These are phyloP conservation scores for Scolanthus callimorphus DNA, from an alignment of 92 coral and sea anemone species.

Conservation along the genomic window DNA sequence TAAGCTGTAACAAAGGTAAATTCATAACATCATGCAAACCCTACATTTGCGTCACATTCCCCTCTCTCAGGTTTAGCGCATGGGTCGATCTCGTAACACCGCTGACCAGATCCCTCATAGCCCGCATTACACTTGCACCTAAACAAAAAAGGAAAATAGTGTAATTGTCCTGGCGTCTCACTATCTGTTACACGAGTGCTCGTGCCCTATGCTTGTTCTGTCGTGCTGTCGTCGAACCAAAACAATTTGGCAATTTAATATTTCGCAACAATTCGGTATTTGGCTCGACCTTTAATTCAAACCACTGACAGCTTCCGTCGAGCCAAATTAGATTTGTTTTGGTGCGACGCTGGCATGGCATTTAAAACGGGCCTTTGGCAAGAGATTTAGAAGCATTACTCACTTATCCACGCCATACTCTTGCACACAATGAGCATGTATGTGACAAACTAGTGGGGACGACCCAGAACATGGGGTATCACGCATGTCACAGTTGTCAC, in stretches of 20 bases:
- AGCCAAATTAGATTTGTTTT: no score
- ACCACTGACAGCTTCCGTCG: neutral
- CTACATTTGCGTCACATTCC: constrained; percentile 81
- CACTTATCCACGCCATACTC: constrained; percentile 49
- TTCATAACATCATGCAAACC: neutral
- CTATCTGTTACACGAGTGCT: no score
- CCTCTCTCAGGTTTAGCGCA: constrained; percentile 71
- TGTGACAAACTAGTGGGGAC: constrained; percentile 54
- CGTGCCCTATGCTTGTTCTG: no score
- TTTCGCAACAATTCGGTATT: no score
- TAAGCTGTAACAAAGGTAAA: no score
- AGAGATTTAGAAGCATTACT: no score
- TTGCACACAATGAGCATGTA: constrained; percentile 49
- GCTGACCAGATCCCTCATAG: constrained; percentile 64
- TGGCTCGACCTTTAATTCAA: neutral
- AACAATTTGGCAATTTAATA: no score
- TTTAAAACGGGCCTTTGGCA: no score
- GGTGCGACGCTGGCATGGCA: no score
- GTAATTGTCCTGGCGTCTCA: no score
- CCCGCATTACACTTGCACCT: constrained; percentile 87
- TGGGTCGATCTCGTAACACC: constrained; percentile 72
- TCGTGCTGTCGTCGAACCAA: no score
- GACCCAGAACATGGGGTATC: constrained; percentile 44
- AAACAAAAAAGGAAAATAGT: no score
- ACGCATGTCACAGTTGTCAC: constrained; percentile 63